phyloP scores from a whole-genome alignment of 2,113 vertebrate species.

The Rutilus rutilus region DNA sequence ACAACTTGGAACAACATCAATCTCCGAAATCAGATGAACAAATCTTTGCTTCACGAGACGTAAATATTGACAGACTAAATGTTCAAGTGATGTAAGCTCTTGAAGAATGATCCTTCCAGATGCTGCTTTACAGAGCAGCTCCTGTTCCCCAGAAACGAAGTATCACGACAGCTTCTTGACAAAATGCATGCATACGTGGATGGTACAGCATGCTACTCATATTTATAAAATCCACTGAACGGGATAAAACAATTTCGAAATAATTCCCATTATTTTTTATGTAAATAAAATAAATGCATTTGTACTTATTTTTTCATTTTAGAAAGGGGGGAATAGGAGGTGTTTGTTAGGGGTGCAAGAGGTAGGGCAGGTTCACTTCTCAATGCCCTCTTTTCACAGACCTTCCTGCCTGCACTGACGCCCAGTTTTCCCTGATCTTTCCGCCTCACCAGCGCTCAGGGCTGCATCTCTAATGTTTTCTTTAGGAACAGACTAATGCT shows the following conservation, averaged over 20 bases:
- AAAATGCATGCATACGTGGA: background rate
- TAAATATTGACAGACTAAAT: constrained; percentile 56
- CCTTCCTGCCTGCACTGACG: constrained; percentile 61
- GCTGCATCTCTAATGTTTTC: constrained; percentile 76
- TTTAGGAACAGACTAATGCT: constrained; percentile 78
- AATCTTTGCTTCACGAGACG: background rate
- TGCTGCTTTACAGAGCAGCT: constrained; percentile 34
- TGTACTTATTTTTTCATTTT: background rate
- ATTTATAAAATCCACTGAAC: background rate
- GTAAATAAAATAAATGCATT: too few relatives aligned
- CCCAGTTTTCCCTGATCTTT: constrained; percentile 65
- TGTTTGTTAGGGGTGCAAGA: constrained; percentile 53
- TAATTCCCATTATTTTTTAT: too few relatives aligned
- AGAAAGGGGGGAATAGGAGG: constrained; percentile 37
- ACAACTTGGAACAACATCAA: background rate
- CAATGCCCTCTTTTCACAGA: constrained; percentile 78
- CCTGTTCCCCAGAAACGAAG: constrained; percentile 40
- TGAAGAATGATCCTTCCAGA: constrained; percentile 48
- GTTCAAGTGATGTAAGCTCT: constrained; percentile 36
- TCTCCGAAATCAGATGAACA: constrained; percentile 7
- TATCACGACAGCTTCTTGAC: constrained; percentile 12
- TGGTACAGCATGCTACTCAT: background rate
- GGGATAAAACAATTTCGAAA: background rate
- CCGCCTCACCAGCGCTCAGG: constrained; percentile 61
- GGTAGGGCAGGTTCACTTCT: constrained; percentile 67